phyloP scores from a whole-genome alignment of 2,888 invertebrate genomes.

The Orthonevra nobilis region DNA sequence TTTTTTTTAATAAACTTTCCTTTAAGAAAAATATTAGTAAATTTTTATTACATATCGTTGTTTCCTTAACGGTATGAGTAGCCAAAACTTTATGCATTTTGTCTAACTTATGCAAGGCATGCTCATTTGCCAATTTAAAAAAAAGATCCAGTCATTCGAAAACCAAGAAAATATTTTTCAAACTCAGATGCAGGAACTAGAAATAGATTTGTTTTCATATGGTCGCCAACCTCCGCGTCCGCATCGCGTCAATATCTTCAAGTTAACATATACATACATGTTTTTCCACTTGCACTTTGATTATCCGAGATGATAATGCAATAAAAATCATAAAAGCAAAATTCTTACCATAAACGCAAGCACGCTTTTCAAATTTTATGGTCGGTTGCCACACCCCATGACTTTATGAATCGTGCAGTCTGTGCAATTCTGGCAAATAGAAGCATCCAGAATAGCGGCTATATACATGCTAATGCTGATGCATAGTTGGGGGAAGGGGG shows the following conservation, averaged over 20 bases:
- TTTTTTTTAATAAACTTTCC: no score
- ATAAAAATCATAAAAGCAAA: slow-evolving; percentile 52
- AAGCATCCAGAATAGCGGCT: no score
- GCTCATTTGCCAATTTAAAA: not conserved
- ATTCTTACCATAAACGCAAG: slow-evolving; percentile 36
- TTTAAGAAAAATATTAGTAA: no score
- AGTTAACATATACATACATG: slow-evolving; percentile 29
- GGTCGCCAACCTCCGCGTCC: no score
- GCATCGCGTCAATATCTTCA: not conserved
- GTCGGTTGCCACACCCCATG: slow-evolving; percentile 16
- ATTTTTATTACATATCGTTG: no score
- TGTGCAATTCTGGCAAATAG: not conserved
- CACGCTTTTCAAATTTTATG: slow-evolving; percentile 47
- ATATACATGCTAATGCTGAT: no score
- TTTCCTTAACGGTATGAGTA: no score
- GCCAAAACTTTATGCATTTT: no score
- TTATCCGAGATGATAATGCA: slow-evolving; percentile 52
- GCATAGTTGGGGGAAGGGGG: no score
- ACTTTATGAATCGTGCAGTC: slow-evolving; percentile 23
- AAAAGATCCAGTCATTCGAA: not conserved
- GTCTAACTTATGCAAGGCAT: no score
- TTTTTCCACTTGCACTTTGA: slow-evolving; percentile 46
- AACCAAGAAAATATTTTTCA: not conserved
- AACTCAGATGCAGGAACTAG: no score
- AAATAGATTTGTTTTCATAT: no score